Conservation (phyloP, 1,140 invertebrate genomes). For the Neodiprion fabricii region DNA sequence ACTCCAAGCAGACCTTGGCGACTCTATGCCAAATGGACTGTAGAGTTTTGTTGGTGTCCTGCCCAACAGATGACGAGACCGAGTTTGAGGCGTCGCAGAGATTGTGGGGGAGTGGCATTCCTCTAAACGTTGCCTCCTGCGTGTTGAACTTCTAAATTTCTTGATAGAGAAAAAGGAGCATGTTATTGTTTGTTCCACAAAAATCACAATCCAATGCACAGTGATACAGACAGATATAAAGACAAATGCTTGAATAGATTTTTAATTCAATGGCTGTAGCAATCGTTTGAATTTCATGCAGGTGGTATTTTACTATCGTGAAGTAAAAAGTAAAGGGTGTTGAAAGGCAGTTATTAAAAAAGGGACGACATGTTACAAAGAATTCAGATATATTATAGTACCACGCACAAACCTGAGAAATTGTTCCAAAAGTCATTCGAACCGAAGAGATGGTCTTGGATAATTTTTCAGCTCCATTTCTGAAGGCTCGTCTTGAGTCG, state of each 20-base stretch:
- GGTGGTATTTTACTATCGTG: too few relatives aligned
- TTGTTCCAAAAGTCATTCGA: constrained; percentile 63
- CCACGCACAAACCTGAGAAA: constrained; percentile 62
- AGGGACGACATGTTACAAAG: too few relatives aligned
- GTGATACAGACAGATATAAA: constrained; percentile 30
- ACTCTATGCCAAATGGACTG: constrained; percentile 70
- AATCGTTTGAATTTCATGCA: constrained; percentile 13
- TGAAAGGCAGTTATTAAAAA: too few relatives aligned
- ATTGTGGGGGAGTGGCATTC: constrained; percentile 64
- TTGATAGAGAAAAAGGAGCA: constrained; percentile 29
- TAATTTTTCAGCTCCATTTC: constrained; percentile 64
- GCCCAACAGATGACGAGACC: constrained; percentile 63
- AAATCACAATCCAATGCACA: too few relatives aligned
- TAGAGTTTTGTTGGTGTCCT: constrained; percentile 70
- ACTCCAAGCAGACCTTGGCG: constrained; percentile 55
- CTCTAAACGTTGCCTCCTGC: constrained; percentile 64
- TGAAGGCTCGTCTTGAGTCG: constrained; percentile 58
- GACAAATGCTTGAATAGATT: constrained; percentile 20
- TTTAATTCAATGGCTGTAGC: constrained; percentile 15
- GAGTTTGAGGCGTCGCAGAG: constrained; percentile 60
- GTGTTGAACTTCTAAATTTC: constrained; percentile 67
- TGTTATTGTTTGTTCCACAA: too few relatives aligned
- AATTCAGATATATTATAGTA: too few relatives aligned
- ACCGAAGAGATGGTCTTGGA: constrained; percentile 67
- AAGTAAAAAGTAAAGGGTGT: too few relatives aligned